phyloP scores from a whole-genome alignment of 2,113 vertebrate genomes.

The Protobothrops flavoviridis region DNA sequence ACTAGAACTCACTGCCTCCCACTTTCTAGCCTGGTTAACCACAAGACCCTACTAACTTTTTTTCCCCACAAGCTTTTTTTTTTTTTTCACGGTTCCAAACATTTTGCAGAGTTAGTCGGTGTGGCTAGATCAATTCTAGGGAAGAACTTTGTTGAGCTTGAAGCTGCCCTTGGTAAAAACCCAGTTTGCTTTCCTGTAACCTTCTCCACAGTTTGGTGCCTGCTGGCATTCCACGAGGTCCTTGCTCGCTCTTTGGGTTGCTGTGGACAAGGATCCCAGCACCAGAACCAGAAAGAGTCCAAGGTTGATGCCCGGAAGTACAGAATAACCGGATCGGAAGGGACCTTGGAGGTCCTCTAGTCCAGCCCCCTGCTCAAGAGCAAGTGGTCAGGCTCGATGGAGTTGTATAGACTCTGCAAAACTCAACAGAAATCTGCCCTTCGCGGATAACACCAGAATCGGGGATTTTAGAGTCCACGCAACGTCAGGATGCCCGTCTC shows the following conservation, averaged over 20 bases:
- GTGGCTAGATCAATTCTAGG: background rate
- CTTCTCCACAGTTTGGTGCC: background rate
- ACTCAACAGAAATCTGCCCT: background rate
- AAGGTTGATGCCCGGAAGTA: background rate
- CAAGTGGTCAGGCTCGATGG: background rate
- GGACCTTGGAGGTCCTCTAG: background rate
- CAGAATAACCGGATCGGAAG: background rate
- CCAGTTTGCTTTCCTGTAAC: background rate
- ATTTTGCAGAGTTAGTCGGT: background rate
- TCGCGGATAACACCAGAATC: background rate
- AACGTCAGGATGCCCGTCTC: background rate
- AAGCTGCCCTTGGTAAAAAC: background rate
- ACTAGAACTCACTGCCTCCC: background rate
- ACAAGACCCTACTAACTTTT: background rate
- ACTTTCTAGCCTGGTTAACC: background rate
- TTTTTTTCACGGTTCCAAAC: background rate
- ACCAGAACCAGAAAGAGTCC: background rate
- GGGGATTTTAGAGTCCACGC: background rate
- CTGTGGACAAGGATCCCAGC: constrained; percentile 8
- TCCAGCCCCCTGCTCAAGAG: background rate
- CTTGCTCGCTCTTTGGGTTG: background rate
- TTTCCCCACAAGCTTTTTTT: too few relatives aligned
- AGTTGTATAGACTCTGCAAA: background rate
- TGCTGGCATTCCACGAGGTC: background rate
- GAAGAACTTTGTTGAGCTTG: constrained; percentile 32